These are phyloP conservation scores for Pterocles gutturalis DNA, from an alignment of 2,113 vertebrate species.

Conservation along the genomic window DNA sequence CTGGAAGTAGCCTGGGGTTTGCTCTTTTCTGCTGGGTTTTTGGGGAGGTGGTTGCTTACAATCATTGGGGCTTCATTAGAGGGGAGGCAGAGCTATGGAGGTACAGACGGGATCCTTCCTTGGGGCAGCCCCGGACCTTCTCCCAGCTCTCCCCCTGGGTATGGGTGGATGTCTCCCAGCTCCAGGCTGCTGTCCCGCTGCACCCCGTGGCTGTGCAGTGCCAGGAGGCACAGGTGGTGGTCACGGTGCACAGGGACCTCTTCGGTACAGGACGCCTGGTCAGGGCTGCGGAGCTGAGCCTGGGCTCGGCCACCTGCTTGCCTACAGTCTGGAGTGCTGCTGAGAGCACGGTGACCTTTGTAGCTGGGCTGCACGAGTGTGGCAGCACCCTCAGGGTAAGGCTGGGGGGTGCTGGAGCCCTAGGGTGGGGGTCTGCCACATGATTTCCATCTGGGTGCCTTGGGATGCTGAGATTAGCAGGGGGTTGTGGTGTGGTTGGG, in stretches of 20 bases:
- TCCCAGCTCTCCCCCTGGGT: neutral
- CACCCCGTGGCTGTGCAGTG: slow-evolving; percentile 13
- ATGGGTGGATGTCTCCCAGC: neutral
- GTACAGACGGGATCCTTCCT: neutral
- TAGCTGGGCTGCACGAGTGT: slow-evolving; percentile 7
- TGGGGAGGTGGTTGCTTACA: neutral
- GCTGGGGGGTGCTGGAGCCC: neutral
- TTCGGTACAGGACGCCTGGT: slow-evolving; percentile 55
- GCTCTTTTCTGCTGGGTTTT: neutral
- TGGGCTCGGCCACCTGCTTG: slow-evolving; percentile 4
- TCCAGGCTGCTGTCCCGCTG: neutral
- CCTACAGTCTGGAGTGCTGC: fast-evolving
- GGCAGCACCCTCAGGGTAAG: neutral
- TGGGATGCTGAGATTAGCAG: neutral
- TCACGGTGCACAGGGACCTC: slow-evolving; percentile 47
- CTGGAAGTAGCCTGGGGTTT: neutral
- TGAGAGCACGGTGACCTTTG: neutral
- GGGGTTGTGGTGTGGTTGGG: neutral
- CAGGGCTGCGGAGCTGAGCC: slow-evolving; percentile 13
- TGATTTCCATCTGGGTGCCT: fast-evolving
- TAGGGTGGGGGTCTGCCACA: neutral
- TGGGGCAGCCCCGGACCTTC: neutral
- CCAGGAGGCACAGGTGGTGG: slow-evolving; percentile 46
- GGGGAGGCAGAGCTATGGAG: neutral
- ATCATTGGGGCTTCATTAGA: neutral